phyloP scores from a whole-genome alignment of 2,113 vertebrate genomes.

The Rhodinocichla rosea region DNA sequence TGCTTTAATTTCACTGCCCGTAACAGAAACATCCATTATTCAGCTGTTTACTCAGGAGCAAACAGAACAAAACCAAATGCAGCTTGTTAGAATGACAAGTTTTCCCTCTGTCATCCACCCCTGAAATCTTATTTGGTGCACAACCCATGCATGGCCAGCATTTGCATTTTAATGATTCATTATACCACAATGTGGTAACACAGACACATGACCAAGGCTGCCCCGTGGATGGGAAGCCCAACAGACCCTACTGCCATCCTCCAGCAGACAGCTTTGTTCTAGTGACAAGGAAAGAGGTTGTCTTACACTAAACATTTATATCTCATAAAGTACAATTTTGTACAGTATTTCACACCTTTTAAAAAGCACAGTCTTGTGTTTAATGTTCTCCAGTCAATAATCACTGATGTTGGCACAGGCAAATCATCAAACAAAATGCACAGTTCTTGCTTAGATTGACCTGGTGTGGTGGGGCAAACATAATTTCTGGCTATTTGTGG shows the following conservation, averaged over 20 bases:
- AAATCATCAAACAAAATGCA: neutral
- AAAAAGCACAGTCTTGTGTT: neutral
- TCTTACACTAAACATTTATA: neutral
- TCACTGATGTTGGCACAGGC: neutral
- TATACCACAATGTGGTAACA: neutral
- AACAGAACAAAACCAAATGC: neutral
- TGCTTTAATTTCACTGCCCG: slow-evolving; percentile 21
- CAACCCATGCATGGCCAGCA: neutral
- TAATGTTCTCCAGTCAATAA: neutral
- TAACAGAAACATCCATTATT: neutral
- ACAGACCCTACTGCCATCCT: neutral
- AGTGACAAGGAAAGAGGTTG: slow-evolving; percentile 21
- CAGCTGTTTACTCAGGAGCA: neutral
- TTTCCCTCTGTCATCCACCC: neutral
- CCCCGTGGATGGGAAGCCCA: neutral
- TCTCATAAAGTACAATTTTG: neutral
- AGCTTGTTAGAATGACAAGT: neutral
- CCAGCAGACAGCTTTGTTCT: neutral
- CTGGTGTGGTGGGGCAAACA: neutral
- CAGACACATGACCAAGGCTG: neutral
- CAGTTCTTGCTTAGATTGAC: neutral
- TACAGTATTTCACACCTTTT: slow-evolving; percentile 15
- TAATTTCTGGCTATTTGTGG: neutral
- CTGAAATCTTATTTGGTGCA: neutral
- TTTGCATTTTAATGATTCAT: neutral